Base-by-base conservation (phyloP, 1,140 invertebrate species). In the Pseudachorutes palmiensis region DNA sequence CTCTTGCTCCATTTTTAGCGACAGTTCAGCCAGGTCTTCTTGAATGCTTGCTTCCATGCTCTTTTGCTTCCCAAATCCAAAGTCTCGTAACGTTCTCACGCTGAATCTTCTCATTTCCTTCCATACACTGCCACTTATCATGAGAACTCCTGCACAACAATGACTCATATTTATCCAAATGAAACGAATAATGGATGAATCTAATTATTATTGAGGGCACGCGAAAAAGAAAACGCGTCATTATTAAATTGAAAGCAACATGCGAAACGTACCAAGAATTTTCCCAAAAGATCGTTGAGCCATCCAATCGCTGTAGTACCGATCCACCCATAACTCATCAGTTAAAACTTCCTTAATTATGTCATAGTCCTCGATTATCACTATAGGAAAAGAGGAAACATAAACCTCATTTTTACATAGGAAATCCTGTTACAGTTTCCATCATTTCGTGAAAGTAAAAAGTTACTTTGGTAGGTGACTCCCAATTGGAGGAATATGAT, bases 101-200 rank as follows among this genome's bases (percentile, higher is more conserved):
- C 90, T 82, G 72, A 92, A 93, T 59, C 85, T 81, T 64, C 90
- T 83, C 76, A 94, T 90, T 72, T 92, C 89, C 63, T 85, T 82
- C 91, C 91, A 94, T 48, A 88, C 78, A 19, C 84, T 81, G 26
- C 84, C 87, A 72, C 91, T 89, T 0, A 85, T 88, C 0, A 90
- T 75, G 0, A 90, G 72, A 2, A 91, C 80, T 59, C 84, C 83
- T 83, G n/a, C 16, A 60, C 3, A 48, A 5, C 5, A n/a, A n/a
- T n/a, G n/a, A n/a, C n/a, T n/a, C n/a, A n/a, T n/a, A n/a, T n/a
- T n/a, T n/a, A n/a, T n/a, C n/a, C n/a, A n/a, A n/a, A n/a, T n/a
- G n/a, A n/a, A n/a, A n/a, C n/a, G n/a, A n/a, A n/a, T n/a, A n/a
- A n/a, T n/a, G n/a, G n/a, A n/a, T n/a, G n/a, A n/a, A n/a, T 14